A percentile compares a stretch with the other conserved stretches of the same genome.
Evolutionary conservation across 2,888 invertebrate species (phyloP).

Genomic region (Dryomyza anilis): DNA sequence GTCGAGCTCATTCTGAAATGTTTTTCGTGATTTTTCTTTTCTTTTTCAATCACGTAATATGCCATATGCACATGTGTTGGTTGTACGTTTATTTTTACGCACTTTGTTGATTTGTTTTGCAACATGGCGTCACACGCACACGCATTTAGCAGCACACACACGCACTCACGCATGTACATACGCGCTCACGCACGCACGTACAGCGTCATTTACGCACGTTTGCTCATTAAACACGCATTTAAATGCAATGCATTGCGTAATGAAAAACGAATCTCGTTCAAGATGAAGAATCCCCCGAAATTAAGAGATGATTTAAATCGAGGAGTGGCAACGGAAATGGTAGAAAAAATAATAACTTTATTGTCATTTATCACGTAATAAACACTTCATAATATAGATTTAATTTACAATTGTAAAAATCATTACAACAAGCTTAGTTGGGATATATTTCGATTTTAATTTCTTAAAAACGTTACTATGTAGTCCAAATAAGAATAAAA

Average conservation of each 20-base stretch:
- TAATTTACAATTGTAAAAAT: too few species aligned
- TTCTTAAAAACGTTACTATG: too few species aligned
- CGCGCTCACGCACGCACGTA: neutral
- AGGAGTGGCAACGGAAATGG: too few species aligned
- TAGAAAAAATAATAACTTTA: too few species aligned
- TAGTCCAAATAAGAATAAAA: too few species aligned
- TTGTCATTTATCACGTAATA: too few species aligned
- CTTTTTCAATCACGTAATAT: conserved; percentile 2
- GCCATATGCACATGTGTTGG: neutral
- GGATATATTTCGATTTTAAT: too few species aligned
- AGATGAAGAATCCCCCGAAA: too few species aligned
- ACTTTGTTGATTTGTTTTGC: conserved; percentile 8
- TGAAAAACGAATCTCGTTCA: conserved; percentile 16
- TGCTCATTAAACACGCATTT: conserved; percentile 38
- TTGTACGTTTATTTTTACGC: conserved; percentile 1
- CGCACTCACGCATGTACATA: conserved; percentile 15
- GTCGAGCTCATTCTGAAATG: neutral
- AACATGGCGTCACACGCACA: conserved; percentile 2
- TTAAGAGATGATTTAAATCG: too few species aligned
- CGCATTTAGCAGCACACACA: neutral
- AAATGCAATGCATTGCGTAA: conserved; percentile 27
- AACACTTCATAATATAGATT: too few species aligned
- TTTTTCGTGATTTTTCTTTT: neutral
- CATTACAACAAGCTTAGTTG: too few species aligned
- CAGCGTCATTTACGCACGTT: conserved; percentile 38